These are phyloP conservation scores for Leptobrachium leishanense DNA, from an alignment of 2,113 vertebrate genomes.

Conservation along the genomic window DNA sequence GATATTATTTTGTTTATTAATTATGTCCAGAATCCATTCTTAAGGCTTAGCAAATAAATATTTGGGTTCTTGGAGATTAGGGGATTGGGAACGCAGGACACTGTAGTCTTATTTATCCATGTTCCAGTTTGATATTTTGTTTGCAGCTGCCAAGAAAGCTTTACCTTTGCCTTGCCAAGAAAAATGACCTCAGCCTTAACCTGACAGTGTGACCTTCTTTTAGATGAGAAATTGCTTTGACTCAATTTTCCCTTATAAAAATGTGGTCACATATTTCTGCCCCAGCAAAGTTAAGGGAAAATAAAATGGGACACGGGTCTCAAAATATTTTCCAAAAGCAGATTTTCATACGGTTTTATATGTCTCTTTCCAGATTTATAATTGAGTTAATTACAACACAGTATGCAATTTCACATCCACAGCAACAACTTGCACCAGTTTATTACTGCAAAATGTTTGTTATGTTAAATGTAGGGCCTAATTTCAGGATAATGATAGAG, in stretches of 20 bases:
- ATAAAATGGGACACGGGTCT: background rate
- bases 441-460: too few species aligned
- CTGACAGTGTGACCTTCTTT: background rate
- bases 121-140: slow-evolving; percentile 26
- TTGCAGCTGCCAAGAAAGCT: slow-evolving; percentile 31
- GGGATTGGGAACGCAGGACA: slow-evolving; percentile 27
- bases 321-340: background rate
- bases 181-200: slow-evolving; percentile 1
- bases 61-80: slow-evolving; percentile 52
- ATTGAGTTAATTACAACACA: too few species aligned
- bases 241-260: background rate
- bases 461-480: too few species aligned
- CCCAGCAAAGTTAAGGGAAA: background rate
- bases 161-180: slow-evolving; percentile 25
- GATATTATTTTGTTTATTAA: slow-evolving; percentile 51
- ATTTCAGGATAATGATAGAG: too few species aligned
- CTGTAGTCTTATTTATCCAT: slow-evolving; percentile 44
- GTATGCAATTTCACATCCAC: too few species aligned
- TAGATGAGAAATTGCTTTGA: slow-evolving; percentile 5
- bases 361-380: too few species aligned
- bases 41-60: slow-evolving; percentile 45
- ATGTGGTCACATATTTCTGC: background rate
- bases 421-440: too few species aligned
- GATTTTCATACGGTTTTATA: background rate
- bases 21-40: slow-evolving; percentile 51